A percentile compares a stretch with the other conserved stretches of the same genome.
Conservation (phyloP, 1,140 invertebrate genomes). For the Euura saliciscinereae region DNA sequence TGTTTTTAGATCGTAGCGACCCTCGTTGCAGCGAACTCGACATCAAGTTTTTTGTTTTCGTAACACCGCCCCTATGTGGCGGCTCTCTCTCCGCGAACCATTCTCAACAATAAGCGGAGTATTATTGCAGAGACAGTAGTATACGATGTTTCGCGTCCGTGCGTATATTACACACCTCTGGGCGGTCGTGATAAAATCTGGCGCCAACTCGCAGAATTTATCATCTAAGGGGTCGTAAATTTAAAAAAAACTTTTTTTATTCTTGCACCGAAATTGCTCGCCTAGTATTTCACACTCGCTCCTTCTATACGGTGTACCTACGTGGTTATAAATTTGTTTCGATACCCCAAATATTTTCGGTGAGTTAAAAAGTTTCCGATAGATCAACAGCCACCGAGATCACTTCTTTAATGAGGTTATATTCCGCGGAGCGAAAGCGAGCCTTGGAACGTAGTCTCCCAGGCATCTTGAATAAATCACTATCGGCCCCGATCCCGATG, state of each 20-base stretch:
- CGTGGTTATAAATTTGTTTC: too few relatives aligned
- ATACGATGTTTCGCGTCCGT: too few relatives aligned
- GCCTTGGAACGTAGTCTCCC: background rate
- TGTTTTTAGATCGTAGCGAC: too few relatives aligned
- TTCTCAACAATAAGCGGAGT: background rate
- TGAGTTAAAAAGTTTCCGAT: too few relatives aligned
- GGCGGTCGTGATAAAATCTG: background rate
- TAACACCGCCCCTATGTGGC: background rate
- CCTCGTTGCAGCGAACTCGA: too few relatives aligned
- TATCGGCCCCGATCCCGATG: background rate
- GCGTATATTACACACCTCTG: too few relatives aligned
- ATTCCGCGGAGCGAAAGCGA: background rate
- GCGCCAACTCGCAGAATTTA: slow-evolving; percentile 2
- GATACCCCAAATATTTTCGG: too few relatives aligned
- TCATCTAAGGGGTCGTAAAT: background rate
- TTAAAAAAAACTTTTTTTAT: background rate
- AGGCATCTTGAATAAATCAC: background rate
- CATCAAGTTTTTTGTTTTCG: background rate
- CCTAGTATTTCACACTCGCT: background rate
- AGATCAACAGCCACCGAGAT: too few relatives aligned
- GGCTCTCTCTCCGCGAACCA: background rate
- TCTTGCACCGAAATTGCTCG: background rate
- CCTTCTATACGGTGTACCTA: too few relatives aligned
- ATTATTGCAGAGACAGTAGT: background rate
- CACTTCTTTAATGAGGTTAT: too few relatives aligned